Base-by-base conservation (phyloP, 2,888 invertebrate species). In the Platycnemis pennipes region DNA sequence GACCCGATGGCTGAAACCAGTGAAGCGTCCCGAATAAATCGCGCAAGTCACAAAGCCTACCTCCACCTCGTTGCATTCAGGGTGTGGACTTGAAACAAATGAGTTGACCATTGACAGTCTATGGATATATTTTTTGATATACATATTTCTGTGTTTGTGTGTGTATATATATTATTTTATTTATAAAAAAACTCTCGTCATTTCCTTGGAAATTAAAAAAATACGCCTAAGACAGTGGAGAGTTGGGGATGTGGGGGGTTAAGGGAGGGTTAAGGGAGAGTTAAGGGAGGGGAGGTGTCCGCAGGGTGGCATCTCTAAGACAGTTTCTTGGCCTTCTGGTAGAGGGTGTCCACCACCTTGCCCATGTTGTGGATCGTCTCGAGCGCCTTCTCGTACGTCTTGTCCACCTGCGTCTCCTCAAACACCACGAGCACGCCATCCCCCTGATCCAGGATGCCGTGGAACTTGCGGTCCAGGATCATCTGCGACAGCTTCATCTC, bases 401-500 rank as follows among this genome's bases (percentile, higher is more conserved):
- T 99, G 96, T 99, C 99, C 94, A 98, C 98, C 89, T 98, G 98
- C 94, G 98, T 98, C 96, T 99, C 99, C 96, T 99, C 99, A 96
- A 99, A 99, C 85, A 99, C 99, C 96, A 99, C 99, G 95, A 99
- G 97, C 94, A 99, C 99, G 95, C 99, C 99, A 96, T 99, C 99
- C 95, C 99, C 99, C 97, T 99, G 99, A 97, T 99, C 99, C 95
- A 99, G 97, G 95, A 99, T 99, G 44, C 99, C 99, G 97, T 98
- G 98, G 95, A 99, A 98, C 97, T 99, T 99, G 96, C 99, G 99
- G 97, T 99, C 99, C 96, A 99, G 97, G 96, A 99, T 99, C 99
- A 99, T 99, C 97, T 99, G 99, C 94, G 99, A 99, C 94, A 99
- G 97, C 97, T 99, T 99, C 97, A 99, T 99, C 97, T 99, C 99